A percentile compares a stretch with the other conserved stretches of the same genome.
phyloP scores from a whole-genome alignment of 2,113 vertebrate species.

The Globicephala melas region DNA sequence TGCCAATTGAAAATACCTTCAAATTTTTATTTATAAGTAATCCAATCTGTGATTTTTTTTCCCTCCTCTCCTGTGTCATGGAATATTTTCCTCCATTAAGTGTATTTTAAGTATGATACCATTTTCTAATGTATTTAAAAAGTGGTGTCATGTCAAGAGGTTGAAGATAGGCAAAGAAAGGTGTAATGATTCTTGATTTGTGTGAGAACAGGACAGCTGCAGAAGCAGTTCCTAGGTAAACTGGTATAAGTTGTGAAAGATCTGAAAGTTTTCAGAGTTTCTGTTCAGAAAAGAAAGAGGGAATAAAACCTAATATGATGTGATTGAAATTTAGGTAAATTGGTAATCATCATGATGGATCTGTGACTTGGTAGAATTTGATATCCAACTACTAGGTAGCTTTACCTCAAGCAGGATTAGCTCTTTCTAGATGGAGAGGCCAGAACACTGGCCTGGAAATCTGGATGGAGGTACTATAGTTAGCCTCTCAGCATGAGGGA shows the following conservation, averaged over 20 bases:
- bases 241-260: constrained; percentile 13
- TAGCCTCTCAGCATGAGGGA: not conserved
- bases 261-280: not conserved
- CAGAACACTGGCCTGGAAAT: not conserved
- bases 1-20: not conserved
- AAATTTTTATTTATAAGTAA: not conserved
- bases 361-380: not conserved
- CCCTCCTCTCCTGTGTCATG: not conserved
- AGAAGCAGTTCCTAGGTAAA: not conserved
- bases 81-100: not conserved
- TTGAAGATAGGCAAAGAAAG: not conserved
- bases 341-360: not conserved
- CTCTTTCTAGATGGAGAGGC: not conserved
- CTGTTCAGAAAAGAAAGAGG: not conserved
- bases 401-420: not conserved
- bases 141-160: not conserved
- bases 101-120: constrained; percentile 2
- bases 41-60: not conserved
- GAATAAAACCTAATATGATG: not conserved
- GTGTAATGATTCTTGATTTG: not conserved
- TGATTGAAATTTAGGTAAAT: not conserved
- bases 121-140: not conserved
- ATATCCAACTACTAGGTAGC: not conserved
- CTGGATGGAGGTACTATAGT: not conserved
- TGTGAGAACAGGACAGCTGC: not conserved